Base-by-base conservation (phyloP, 37 sponge, comb jelly and placozoan genomes). In the Amphimedon queenslandica region DNA sequence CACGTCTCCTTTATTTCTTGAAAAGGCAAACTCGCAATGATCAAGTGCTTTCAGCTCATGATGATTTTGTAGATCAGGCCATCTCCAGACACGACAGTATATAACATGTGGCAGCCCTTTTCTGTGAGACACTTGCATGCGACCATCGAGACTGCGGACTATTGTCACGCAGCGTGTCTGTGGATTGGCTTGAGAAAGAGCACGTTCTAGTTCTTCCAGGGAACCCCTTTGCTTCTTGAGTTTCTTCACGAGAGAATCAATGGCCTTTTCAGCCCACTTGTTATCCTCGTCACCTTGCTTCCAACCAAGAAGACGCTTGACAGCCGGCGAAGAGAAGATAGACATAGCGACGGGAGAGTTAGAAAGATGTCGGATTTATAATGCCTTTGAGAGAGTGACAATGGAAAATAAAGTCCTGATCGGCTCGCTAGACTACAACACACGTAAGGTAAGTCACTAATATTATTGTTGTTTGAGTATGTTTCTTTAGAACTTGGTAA, bases 221-320 rank as follows among this genome's bases (percentile, higher is more conserved):
- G 93, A 82, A 16, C 93, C 93, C 68, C 92, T 94, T 61, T 88
- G 92, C 80, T 94, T 98, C 51, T 91, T 91, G 28, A 98, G 77
- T 79, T 98, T 98, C 77, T 98, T 98, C 27, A 91, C 95, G n/a
- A 98, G 81, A 10, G 95, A 91, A 37, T 94, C 99, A 21, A 94
- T 89, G 23, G 99, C 99, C 42, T 94, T 91, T 57, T 91, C 93
- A 2, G 96, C 95, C 99, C 99, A 98, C 64, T 88, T 91, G 28
- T 98, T 95, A 55, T 98, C 99, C 55, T 94, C 99, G 43, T 98
- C 95, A 24, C 99, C 99, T 40, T 98, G 99, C 66, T 92, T 94
- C 99, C 99, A 98, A 25, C 89, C 99, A 3, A 98, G 88, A 1
- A 98, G 88, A 28, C 93, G 73, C 64, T 91, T 98, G 34, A 94